Base-by-base conservation (phyloP, 2,113 vertebrate genomes). In the Coturnix japonica region DNA sequence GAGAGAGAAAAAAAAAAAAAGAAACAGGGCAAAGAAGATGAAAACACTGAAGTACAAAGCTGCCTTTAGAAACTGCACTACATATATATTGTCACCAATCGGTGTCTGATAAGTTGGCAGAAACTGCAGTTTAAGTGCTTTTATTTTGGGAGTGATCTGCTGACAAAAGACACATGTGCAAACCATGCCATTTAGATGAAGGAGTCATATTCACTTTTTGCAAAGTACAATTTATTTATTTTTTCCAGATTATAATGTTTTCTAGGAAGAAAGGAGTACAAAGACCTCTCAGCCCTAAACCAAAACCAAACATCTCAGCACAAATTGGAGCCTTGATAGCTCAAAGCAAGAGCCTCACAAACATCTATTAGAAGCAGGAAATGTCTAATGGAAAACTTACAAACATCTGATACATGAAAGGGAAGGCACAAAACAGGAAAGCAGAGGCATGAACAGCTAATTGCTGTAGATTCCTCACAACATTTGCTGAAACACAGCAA, bases 401-500 rank as follows among this genome's bases (percentile, higher is more conserved):
- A 96, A 96, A 96, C 96, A 97, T 97, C 96, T 97, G 96, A 97
- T 95, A 96, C 95, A 96, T 97, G 95, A 97, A 97, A 97, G 96
- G 64, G 54, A 95, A 97, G 93, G 96, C 93, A 95, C 93, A 94
- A 95, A 97, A 92, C 95, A 95, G 95, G 95, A 96, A 96, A 97
- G 94, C 95, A 96, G 91, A 97, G 95, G 95, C 95, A 96, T 97
- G 95, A 96, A 91, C 91, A 95, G 89, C 96, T 96, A 97, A 97
- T 96, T 97, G 96, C 96, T 92, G 89, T 87, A 93, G 92, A 90
- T 96, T 95, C 94, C 93, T 95, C 69, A 60, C 94, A 94, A 88
- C 80, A 81, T 93, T 93, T 4, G 2, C 86, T 93, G 81, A 95
- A 95, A 93, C 91, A 76, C 93, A 97, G 96, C 93, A 95, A 95